Evolutionary conservation across 1,140 invertebrate species (phyloP), one percentile per base, ranked within the genome.

Genomic region (Patella vulgata): DNA sequence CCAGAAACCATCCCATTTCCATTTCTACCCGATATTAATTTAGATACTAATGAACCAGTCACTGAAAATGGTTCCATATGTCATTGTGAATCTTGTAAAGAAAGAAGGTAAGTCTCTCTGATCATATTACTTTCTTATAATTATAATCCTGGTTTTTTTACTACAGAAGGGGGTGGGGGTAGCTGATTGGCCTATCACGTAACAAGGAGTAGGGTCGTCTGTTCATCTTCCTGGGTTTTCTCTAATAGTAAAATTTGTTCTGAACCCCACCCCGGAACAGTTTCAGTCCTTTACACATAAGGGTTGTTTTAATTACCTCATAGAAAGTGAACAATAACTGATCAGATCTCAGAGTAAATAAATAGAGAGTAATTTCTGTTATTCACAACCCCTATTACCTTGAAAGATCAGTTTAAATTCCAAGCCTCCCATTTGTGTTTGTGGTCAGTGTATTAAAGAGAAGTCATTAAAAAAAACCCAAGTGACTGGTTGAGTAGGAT

Each of bases 21-120:
- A 47, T 73, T 78, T 48, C 51, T 78, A 43, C 59, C 59, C 12
- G 72, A 77, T 27, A 53, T 75, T 28, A 72, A 60, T 51, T 59
- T 70, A 17, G 65, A 56, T 21, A 58, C 62, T 6, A 62, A 65
- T 11, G 75, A 79, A 17, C 73, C 70, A 9, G 61, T 48, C 14
- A 66, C 68, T 17, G 61, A 66, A 11, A 76, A 78, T 59, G 75
- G 76, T 30, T 68, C 64, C n/a, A 48, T 79, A 53, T 81, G 79
- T 71, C 71, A 66, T 27, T 81, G 79, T 74, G 72, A 78, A 44
- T 73, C 79, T 17, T 80, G 78, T 59, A 74, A 61, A 30, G 80
- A 82, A 66, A 72, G 77, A 59, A 75, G 78, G 78, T 80, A 68
- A 30, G 17, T 43, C 11, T 46, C 17, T 12, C 31, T 46, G 11